Conservation (phyloP, 2,888 invertebrate species). For the Quadriops clusia region DNA sequence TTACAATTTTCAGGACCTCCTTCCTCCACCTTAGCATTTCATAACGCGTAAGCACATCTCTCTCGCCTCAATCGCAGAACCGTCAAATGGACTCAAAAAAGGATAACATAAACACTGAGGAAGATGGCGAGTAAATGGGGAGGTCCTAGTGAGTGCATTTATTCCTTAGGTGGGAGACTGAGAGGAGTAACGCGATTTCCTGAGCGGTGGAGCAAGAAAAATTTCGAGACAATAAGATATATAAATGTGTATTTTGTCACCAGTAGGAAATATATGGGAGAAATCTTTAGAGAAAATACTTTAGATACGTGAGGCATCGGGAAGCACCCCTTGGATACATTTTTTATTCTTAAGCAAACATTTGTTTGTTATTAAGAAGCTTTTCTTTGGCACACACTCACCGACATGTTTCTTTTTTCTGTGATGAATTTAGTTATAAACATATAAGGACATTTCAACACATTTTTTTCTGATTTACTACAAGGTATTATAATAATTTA, state of each 20-base stretch:
- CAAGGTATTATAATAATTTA: too few relatives aligned
- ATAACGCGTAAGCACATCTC: conserved; percentile 13
- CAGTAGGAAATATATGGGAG: conserved; percentile 7
- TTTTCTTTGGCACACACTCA: too few relatives aligned
- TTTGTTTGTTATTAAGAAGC: too few relatives aligned
- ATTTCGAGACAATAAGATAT: conserved; percentile 18
- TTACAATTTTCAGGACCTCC: conserved; percentile 24
- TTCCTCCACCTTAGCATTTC: conserved; percentile 18
- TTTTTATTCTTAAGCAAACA: too few relatives aligned
- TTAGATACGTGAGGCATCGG: too few relatives aligned
- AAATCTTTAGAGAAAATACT: conserved; percentile 6
- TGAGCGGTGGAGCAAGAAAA: conserved; percentile 10
- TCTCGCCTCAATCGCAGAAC: conserved; percentile 19
- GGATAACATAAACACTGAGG: conserved; percentile 19
- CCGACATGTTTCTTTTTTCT: too few relatives aligned
- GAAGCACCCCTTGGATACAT: too few relatives aligned
- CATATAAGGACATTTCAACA: too few relatives aligned
- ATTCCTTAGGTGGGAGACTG: conserved; percentile 7
- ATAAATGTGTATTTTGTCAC: conserved; percentile 19
- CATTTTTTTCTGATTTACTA: too few relatives aligned
- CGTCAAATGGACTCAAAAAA: conserved; percentile 22
- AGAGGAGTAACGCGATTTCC: conserved; percentile 6
- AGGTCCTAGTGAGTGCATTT: conserved; percentile 15
- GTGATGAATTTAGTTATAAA: too few relatives aligned
- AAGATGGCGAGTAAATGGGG: conserved; percentile 17